Evolutionary conservation across 2,888 invertebrate species (phyloP).

Genomic region (Xylota sylvarum): DNA sequence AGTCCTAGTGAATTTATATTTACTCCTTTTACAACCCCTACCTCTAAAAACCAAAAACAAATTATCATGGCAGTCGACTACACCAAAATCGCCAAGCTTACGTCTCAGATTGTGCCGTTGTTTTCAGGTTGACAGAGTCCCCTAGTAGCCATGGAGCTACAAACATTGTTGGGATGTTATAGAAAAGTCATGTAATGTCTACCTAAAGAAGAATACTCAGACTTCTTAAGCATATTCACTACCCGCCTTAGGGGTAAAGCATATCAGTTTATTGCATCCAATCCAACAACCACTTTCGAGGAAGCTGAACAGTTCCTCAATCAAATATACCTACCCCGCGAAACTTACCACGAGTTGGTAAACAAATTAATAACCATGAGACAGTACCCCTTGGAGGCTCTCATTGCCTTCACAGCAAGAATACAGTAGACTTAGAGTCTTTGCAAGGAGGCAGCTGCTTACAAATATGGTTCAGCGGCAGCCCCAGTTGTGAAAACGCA

Average conservation of each 20-base stretch:
- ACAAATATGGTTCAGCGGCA: neutral
- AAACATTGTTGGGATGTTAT: neutral
- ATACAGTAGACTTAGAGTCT: neutral
- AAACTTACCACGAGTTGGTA: neutral
- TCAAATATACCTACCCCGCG: neutral
- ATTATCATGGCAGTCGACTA: neutral
- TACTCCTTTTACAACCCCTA: too few species aligned
- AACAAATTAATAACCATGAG: neutral
- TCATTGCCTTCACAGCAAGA: neutral
- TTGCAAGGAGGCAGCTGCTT: too few species aligned
- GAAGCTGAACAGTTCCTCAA: neutral
- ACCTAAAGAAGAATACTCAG: neutral
- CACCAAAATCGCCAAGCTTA: neutral
- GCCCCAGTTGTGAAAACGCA: neutral
- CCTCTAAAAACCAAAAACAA: too few species aligned
- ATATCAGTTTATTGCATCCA: neutral
- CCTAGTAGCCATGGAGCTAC: neutral
- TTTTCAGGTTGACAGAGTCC: neutral
- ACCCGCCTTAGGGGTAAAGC: neutral
- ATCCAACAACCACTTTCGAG: neutral
- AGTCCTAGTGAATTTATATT: too few species aligned
- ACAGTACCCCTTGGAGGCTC: neutral
- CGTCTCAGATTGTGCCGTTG: neutral
- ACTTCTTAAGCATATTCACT: neutral
- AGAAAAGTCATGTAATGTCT: neutral